Evolutionary conservation across 92 coral and sea anemone genomes (phyloP), one percentile per base, ranked within the genome.

Genomic region (Muricea muricata): DNA sequence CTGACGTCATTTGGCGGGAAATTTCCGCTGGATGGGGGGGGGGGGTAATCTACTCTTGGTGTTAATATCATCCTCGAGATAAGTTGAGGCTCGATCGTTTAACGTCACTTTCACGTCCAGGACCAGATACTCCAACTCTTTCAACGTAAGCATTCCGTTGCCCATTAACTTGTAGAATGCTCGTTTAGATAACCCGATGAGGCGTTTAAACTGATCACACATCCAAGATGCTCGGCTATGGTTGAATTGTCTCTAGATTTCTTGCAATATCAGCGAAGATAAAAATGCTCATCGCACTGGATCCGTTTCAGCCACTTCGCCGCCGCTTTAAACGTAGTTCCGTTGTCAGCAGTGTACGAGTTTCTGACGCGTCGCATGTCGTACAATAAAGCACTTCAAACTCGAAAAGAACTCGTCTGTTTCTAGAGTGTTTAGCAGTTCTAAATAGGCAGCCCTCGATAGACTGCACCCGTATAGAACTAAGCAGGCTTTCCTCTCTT

Each of bases 171-270:
- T 82, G 66, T 68, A 32, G 23, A 70, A 68, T 4, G 70, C 79
- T 11, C 46, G 46, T 73, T 83, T 83, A 80, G 71, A 83, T 7
- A 69, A 40, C 7, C 87, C 87, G 78, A 81, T 81, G 52, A 81
- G 85, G 31, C 79, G 78, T 42, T 81, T 65, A 37, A 81, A 81
- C 33, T 81, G 86, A 32, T 79, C 86, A 7, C 86, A 46, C 83
- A 45, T 40, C 80, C 55, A 81, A 13, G 78, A 78, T 50, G 88
- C 75, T 73, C 65, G 68, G 24, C 74, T 73, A 21, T 73, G 82
- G 72, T 75, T 84, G 75, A 75, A 84, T 26, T 58, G 82, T 75
- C 83, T 73, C 74, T 84, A 46, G 75, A 84, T 73, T 25, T 35
- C 74, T 29, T 31, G 48, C 18, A 71, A 29, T 31, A 23, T 67